phyloP scores from a whole-genome alignment of 2,888 invertebrate species.

The Dolomedes plantarius region DNA sequence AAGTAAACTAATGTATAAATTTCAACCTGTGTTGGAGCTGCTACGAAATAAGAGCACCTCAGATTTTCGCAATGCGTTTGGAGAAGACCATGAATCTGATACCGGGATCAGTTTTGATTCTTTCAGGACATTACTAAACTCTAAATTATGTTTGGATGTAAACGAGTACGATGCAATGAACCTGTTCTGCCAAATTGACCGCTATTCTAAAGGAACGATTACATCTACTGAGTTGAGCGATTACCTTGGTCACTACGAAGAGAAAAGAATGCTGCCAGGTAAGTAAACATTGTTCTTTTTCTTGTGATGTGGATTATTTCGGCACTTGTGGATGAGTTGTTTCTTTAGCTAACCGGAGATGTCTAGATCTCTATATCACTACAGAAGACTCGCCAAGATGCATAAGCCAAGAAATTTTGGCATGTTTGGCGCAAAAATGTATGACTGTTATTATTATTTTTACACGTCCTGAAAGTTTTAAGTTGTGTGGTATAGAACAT shows the following conservation, averaged over 20 bases:
- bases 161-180: constrained; percentile 9
- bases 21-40: constrained; percentile 35
- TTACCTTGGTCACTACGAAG: constrained; percentile 41
- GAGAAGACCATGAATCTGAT: neutral
- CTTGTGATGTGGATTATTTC: too few species aligned
- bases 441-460: too few species aligned
- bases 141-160: constrained; percentile 15
- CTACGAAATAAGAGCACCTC: constrained; percentile 17
- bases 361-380: too few species aligned
- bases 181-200: constrained; percentile 54
- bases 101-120: neutral
- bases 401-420: too few species aligned
- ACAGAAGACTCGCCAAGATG: too few species aligned
- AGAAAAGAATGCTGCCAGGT: constrained; percentile 12
- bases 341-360: too few species aligned
- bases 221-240: constrained; percentile 2
- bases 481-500: too few species aligned
- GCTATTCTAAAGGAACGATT: constrained; percentile 32
- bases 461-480: too few species aligned
- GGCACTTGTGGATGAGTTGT: neutral
- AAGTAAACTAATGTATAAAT: constrained; percentile 26
- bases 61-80: constrained; percentile 28
- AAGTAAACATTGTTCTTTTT: too few species aligned
- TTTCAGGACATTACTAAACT: constrained; percentile 9
- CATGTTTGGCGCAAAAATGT: too few species aligned